Evolutionary conservation across 2,113 vertebrate species (phyloP).

Genomic region (Gobio gobio): DNA sequence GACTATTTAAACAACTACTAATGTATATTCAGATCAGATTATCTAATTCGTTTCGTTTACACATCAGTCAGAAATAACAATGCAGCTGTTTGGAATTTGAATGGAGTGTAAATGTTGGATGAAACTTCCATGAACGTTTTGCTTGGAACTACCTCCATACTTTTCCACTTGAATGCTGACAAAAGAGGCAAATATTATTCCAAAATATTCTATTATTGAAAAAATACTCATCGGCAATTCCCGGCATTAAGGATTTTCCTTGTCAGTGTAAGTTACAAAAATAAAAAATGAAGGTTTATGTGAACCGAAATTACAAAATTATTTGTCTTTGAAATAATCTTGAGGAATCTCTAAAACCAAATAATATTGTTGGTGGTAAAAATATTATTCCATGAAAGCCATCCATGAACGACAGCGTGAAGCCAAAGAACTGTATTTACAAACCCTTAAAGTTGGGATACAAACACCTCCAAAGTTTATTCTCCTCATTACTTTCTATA

Average conservation of each 20-base stretch:
- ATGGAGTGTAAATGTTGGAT: background rate
- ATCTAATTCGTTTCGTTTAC: background rate
- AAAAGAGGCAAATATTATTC: conserved; percentile 26
- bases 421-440: conserved; percentile 18
- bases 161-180: conserved; percentile 25
- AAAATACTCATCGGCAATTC: conserved; percentile 25
- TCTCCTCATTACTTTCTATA: conserved; percentile 14
- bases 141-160: conserved; percentile 19
- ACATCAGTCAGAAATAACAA: background rate
- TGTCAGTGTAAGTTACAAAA: conserved; percentile 21
- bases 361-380: conserved; percentile 11
- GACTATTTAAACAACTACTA: background rate
- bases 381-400: conserved; percentile 35
- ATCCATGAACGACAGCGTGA: conserved; percentile 23
- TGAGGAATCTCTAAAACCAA: conserved; percentile 25
- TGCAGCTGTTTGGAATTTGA: background rate
- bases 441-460: conserved; percentile 15
- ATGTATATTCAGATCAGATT: background rate
- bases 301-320: conserved; percentile 16
- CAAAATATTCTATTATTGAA: conserved; percentile 27
- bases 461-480: conserved; percentile 16
- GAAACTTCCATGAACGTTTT: background rate
- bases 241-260: conserved; percentile 23
- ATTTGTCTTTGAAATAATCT: conserved; percentile 28
- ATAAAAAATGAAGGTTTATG: conserved; percentile 19